Percentiles rank a stretch among this genome's conserved stretches.
These are phyloP conservation scores for Eledona agricola DNA, from an alignment of 2,888 invertebrate genomes.

Conservation along the genomic window DNA sequence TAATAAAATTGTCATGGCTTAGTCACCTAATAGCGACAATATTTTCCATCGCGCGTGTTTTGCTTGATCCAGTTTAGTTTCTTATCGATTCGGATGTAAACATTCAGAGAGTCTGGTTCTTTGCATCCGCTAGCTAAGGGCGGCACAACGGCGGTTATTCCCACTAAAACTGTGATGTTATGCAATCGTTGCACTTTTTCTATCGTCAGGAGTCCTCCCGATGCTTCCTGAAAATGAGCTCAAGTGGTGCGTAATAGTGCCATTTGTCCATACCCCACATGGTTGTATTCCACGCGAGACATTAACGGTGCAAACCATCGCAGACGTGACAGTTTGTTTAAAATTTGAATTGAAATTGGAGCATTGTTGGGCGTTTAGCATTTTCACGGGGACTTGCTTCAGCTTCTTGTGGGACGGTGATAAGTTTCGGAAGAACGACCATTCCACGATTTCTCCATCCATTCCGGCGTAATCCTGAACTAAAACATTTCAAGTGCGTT, in stretches of 20 bases:
- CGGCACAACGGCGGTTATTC: conserved; percentile 9
- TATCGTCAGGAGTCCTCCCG: conserved; percentile 31
- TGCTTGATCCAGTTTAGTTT: conserved; percentile 64
- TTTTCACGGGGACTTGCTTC: too few species aligned
- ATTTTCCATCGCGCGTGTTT: conserved; percentile 57
- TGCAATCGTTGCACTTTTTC: conserved; percentile 23
- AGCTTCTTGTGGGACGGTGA: too few species aligned
- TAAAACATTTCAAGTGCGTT: conserved; percentile 1
- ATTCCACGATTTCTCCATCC: not conserved
- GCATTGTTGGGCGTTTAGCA: conserved; percentile 2
- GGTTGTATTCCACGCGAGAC: not conserved
- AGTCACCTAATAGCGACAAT: conserved; percentile 55
- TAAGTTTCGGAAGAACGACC: conserved; percentile 4
- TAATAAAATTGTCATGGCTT: too few species aligned
- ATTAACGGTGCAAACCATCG: conserved; percentile 2
- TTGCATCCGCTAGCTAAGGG: not conserved
- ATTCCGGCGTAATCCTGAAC: conserved; percentile 3
- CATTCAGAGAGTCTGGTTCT: conserved; percentile 55
- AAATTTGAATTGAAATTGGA: not conserved
- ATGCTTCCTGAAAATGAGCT: conserved; percentile 21
- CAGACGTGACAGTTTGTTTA: not conserved
- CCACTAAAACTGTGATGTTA: conserved; percentile 33
- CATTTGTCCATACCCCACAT: conserved; percentile 7
- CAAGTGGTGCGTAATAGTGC: not conserved
- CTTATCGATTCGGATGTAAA: conserved; percentile 66